phyloP scores from a whole-genome alignment of 2,888 invertebrate genomes.

The Drosophila paracracens region DNA sequence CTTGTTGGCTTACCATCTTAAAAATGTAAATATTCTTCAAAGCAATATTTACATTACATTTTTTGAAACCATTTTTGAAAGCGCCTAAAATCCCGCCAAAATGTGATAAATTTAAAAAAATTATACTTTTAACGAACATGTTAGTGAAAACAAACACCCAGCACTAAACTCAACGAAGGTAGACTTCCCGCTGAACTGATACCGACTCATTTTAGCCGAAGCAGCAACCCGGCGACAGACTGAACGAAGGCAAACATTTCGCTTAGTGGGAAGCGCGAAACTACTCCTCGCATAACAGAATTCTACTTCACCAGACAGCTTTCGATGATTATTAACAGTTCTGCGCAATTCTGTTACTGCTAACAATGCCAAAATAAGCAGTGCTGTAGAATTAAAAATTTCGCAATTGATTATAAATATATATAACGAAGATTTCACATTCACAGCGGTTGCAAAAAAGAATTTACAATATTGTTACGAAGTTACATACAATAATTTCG shows the following conservation, averaged over 20 bases:
- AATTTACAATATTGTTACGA: background rate
- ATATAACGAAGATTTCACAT: background rate
- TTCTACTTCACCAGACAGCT: background rate
- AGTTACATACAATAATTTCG: background rate
- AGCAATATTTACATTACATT: background rate
- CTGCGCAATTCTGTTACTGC: background rate
- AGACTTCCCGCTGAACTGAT: background rate
- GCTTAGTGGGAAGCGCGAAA: background rate
- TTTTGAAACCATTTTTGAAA: background rate
- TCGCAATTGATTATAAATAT: background rate
- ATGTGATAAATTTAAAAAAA: too few species aligned
- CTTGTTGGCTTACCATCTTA: background rate
- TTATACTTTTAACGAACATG: background rate
- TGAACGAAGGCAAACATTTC: background rate
- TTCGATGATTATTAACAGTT: background rate
- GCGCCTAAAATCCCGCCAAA: conserved; percentile 8
- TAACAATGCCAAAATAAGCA: background rate
- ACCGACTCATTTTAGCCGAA: background rate
- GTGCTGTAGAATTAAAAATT: background rate
- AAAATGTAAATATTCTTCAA: background rate
- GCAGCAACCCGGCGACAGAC: background rate
- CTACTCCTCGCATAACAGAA: conserved; percentile 1
- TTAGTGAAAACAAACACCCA: background rate
- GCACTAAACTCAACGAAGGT: background rate
- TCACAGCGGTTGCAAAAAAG: background rate